Evolutionary conservation across 2,113 vertebrate species (phyloP), one percentile per base, ranked within the genome.

Genomic region (Nipponia nippon): DNA sequence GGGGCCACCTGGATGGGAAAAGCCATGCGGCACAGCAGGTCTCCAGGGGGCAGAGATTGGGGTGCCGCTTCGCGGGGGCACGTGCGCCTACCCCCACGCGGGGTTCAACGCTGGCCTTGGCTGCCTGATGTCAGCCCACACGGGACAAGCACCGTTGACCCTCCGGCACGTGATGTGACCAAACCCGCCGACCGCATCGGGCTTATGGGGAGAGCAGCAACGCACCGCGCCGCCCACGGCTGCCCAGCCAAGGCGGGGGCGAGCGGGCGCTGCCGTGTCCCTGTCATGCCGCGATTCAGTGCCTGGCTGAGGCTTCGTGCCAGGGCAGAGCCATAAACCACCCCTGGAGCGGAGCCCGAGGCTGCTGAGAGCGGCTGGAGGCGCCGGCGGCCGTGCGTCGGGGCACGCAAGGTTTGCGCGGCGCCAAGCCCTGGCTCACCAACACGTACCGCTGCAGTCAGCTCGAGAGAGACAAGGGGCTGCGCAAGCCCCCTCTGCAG

Each of bases 231-330:
- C 59, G 72, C 63, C 52, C n/a, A 3, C 1, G 1, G 65, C 70
- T 63, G 63, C 38, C 44, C 69, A n/a, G 11, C 19, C 30, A n/a
- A 2, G 7, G 2, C 0, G 0, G 27, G 50, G 83, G 20, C 0
- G 8, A 83, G 76, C 27, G 6, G 80, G 72, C 77, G 19, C n/a
- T n/a, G 88, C 85, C 10, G 1, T 4, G 61, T 26, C 88, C 52
- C 36, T 13, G 44, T 40, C 77, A 0, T 1, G 21, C 52, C 8
- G 30, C 16, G 6, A 47, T 55, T 58, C 82, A 79, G 70, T 16
- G 49, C 79, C 62, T 1, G 0, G 42, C 71, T 27, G 82, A n/a
- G 84, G 75, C 85, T 83, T 30, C 0, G 2, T 56, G 91, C 85
- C 96, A 91, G 62, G 65, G 9, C 81, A 90, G 82, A 83, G 92